Evolutionary conservation across 2,888 invertebrate genomes (phyloP).

Genomic region (Hemaris fuciformis): DNA sequence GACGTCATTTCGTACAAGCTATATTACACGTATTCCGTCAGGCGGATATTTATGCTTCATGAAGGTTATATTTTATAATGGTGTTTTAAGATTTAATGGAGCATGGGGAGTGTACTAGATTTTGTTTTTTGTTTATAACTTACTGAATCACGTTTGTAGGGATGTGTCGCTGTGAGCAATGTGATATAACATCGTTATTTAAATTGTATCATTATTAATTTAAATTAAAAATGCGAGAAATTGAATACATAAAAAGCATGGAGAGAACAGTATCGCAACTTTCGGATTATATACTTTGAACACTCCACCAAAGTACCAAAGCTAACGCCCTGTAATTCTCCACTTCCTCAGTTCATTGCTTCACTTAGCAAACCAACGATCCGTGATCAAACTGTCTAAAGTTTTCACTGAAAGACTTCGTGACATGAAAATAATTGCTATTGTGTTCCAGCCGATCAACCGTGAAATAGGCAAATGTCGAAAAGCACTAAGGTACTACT

Average conservation of each 20-base stretch:
- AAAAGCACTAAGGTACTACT: not conserved
- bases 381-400: not conserved
- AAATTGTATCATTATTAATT: too few relatives aligned
- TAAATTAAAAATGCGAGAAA: too few relatives aligned
- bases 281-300: not conserved
- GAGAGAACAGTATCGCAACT: not conserved
- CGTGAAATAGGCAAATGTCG: not conserved
- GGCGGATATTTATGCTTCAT: constrained; percentile 1
- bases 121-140: not conserved
- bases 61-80: not conserved
- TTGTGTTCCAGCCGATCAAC: not conserved
- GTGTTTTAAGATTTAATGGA: not conserved
- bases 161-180: too few relatives aligned
- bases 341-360: not conserved
- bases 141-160: not conserved
- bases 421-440: not conserved
- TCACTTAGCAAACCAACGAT: not conserved
- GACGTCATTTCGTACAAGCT: constrained; percentile 23
- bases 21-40: constrained; percentile 19
- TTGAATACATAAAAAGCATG: too few relatives aligned
- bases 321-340: not conserved
- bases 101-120: not conserved
- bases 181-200: too few relatives aligned
- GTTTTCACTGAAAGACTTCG: not conserved
- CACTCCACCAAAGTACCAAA: not conserved